A percentile compares a stretch with the other conserved stretches of the same genome.
These are phyloP conservation scores for Beroe forskalii DNA, from an alignment of 37 sponge, comb jelly and placozoan species.

Conservation along the genomic window DNA sequence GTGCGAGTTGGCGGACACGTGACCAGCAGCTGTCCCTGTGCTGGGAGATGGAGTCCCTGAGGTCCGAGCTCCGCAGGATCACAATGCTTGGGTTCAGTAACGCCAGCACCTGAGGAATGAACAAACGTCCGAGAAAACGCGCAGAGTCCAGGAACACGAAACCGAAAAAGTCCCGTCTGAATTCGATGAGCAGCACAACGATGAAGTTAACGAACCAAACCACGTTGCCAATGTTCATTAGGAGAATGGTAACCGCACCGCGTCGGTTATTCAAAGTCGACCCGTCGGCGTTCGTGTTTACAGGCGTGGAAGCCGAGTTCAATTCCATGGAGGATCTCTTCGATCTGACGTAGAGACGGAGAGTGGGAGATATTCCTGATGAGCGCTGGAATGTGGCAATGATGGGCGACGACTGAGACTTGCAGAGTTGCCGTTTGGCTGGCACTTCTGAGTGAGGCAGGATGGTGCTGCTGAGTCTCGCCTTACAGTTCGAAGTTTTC, in stretches of 20 bases:
- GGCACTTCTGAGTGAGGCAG: neutral
- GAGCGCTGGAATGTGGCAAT: too few relatives aligned
- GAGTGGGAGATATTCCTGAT: too few relatives aligned
- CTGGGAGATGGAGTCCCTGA: too few relatives aligned
- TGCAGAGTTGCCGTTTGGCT: neutral
- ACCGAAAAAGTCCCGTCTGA: neutral
- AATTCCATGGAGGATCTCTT: neutral
- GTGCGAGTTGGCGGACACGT: too few relatives aligned
- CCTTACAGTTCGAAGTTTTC: neutral
- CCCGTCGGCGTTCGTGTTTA: neutral
- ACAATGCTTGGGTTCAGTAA: slow-evolving; percentile 17
- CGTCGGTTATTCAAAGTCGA: neutral
- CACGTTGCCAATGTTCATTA: slow-evolving; percentile 42
- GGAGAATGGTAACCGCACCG: slow-evolving; percentile 5
- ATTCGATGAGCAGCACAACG: neutral
- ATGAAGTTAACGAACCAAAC: slow-evolving; percentile 34
- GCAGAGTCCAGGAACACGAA: neutral
- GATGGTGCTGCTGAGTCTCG: neutral
- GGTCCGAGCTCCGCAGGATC: neutral
- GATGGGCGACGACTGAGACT: neutral
- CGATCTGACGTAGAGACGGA: neutral
- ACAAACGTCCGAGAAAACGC: neutral
- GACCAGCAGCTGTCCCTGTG: too few relatives aligned
- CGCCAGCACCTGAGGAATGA: slow-evolving; percentile 34
- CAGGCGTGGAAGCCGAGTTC: neutral